These are phyloP conservation scores for Schizaphis graminum DNA, from an alignment of 2,888 invertebrate species.

Conservation along the genomic window DNA sequence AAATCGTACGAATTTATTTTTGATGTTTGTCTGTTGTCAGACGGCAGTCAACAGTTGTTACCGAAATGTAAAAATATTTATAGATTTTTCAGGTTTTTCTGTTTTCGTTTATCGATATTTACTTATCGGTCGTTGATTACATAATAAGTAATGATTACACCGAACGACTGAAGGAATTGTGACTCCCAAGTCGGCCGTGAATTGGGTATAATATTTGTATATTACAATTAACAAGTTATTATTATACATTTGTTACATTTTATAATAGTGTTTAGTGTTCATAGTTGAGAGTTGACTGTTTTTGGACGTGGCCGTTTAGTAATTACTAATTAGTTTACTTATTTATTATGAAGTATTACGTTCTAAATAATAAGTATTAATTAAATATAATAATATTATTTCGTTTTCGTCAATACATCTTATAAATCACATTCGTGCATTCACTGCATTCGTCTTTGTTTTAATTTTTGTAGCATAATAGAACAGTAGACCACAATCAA, in stretches of 20 bases:
- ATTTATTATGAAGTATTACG: neutral
- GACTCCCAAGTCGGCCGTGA: neutral
- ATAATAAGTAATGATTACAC: neutral
- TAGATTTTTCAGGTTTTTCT: neutral
- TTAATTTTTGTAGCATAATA: neutral
- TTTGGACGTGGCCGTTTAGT: neutral
- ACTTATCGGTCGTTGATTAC: neutral
- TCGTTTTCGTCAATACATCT: neutral
- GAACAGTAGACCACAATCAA: no score
- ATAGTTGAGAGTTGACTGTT: no score
- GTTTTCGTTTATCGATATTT: neutral
- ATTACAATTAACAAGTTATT: neutral
- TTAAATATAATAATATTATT: neutral
- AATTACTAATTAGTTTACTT: no score
- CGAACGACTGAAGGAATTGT: neutral
- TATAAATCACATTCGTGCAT: neutral
- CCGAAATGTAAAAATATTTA: neutral
- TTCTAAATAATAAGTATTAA: neutral
- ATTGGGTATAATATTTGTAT: no score
- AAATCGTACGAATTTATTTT: neutral
- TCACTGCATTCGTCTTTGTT: neutral
- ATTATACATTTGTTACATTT: no score
- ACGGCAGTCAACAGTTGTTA: neutral
- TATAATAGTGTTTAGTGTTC: no score
- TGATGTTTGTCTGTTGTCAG: neutral